These are phyloP conservation scores for Myocastor coypus DNA, from an alignment of 2,113 vertebrate genomes.

Conservation along the genomic window DNA sequence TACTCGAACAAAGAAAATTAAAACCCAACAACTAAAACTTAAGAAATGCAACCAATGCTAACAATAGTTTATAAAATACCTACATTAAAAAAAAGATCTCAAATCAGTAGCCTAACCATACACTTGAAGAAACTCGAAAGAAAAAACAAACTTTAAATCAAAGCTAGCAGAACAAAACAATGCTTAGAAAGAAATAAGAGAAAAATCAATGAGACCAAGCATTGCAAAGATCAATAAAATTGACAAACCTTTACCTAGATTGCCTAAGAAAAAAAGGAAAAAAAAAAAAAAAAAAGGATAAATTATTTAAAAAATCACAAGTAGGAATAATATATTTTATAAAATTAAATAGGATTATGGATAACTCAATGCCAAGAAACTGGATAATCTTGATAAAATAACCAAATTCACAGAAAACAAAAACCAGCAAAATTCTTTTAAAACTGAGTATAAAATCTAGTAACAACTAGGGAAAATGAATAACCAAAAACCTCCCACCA, in stretches of 20 bases:
- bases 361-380: neutral
- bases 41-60: neutral
- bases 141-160: neutral
- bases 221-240: neutral
- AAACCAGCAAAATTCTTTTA: neutral
- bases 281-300: neutral
- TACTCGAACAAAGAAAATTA: slow-evolving; percentile 17
- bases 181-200: neutral
- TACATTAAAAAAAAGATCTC: neutral
- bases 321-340: neutral
- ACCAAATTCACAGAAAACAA: neutral
- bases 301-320: neutral
- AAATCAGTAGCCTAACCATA: neutral
- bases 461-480: neutral
- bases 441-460: neutral
- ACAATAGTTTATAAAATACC: neutral
- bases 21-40: neutral
- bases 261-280: neutral
- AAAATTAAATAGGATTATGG: neutral
- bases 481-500: slow-evolving; percentile 5
- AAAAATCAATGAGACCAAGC: neutral
- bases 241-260: neutral
- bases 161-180: neutral
- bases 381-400: neutral
- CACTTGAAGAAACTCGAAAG: neutral